These are phyloP conservation scores for Numenius arquata DNA, from an alignment of 2,113 vertebrate genomes.

Conservation along the genomic window DNA sequence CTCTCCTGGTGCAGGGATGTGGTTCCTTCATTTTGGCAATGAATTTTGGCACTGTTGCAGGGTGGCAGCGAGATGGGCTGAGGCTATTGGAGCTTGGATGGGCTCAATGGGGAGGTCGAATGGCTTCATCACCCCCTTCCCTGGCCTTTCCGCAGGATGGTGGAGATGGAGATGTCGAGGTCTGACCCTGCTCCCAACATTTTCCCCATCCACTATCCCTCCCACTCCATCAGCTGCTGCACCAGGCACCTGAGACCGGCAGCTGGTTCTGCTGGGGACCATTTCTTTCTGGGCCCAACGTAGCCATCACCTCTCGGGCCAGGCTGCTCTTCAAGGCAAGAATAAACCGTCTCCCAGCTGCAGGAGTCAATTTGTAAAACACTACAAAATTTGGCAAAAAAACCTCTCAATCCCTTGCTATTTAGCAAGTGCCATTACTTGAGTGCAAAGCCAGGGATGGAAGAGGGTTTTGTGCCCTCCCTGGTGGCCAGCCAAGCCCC, in stretches of 20 bases:
- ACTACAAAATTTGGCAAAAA: not conserved
- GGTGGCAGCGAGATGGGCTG: not conserved
- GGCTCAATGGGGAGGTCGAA: fast-evolving
- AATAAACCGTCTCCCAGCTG: not conserved
- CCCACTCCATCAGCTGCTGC: not conserved
- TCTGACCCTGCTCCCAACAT: fast-evolving
- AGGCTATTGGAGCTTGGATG: not conserved
- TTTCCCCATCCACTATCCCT: not conserved
- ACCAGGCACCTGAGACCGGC: fast-evolving
- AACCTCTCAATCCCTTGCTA: fast-evolving
- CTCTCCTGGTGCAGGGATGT: not conserved
- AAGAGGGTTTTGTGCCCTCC: not conserved
- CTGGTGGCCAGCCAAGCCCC: fast-evolving
- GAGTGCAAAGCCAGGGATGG: not conserved
- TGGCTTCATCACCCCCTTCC: not conserved
- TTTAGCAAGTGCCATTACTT: not conserved
- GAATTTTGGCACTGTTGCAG: not conserved
- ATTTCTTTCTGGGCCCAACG: not conserved
- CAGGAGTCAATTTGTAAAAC: not conserved
- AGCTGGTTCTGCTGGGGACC: not conserved
- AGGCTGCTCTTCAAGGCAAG: not conserved
- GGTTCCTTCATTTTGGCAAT: not conserved
- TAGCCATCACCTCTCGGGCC: not conserved
- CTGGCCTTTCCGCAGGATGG: not conserved
- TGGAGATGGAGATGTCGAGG: not conserved